Percentiles rank a stretch among this genome's conserved stretches.
phyloP scores from a whole-genome alignment of 2,113 vertebrate genomes.

The Micromys minutus region DNA sequence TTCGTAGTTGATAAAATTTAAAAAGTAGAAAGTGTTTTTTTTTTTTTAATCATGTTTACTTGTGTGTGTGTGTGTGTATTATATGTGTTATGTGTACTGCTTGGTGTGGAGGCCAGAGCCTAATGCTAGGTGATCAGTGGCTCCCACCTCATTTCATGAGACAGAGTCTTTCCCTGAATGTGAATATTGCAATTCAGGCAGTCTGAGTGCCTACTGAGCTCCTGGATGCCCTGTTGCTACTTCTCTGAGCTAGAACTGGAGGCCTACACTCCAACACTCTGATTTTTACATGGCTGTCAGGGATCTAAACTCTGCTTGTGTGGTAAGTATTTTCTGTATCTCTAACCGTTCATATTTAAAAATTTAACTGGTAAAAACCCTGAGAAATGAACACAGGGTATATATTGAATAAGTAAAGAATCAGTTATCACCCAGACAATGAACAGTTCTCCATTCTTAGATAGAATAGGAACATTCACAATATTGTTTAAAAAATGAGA shows the following conservation, averaged over 20 bases:
- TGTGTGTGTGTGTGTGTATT: neutral
- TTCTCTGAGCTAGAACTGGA: neutral
- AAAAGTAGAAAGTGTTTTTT: neutral
- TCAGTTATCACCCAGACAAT: neutral
- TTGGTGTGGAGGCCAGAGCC: neutral
- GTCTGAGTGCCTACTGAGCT: neutral
- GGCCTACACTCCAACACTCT: no score
- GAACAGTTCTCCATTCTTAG: neutral
- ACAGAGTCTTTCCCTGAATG: neutral
- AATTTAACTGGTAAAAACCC: neutral
- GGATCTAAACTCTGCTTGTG: neutral
- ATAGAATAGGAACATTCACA: neutral
- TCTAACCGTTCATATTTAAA: neutral
- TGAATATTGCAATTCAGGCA: neutral
- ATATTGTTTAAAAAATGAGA: neutral
- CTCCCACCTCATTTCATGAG: neutral
- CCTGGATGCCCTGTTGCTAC: neutral
- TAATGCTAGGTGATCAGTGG: neutral
- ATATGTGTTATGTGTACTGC: neutral
- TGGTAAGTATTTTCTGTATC: neutral
- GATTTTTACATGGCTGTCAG: neutral
- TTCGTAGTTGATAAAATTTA: constrained; percentile 31
- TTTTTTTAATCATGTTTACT: neutral
- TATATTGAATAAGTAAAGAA: neutral
- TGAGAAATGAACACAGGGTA: neutral